Percentiles rank a stretch among this genome's conserved stretches.
phyloP scores from a whole-genome alignment of 2,888 invertebrate genomes.

The Zaprionus bogoriensis region DNA sequence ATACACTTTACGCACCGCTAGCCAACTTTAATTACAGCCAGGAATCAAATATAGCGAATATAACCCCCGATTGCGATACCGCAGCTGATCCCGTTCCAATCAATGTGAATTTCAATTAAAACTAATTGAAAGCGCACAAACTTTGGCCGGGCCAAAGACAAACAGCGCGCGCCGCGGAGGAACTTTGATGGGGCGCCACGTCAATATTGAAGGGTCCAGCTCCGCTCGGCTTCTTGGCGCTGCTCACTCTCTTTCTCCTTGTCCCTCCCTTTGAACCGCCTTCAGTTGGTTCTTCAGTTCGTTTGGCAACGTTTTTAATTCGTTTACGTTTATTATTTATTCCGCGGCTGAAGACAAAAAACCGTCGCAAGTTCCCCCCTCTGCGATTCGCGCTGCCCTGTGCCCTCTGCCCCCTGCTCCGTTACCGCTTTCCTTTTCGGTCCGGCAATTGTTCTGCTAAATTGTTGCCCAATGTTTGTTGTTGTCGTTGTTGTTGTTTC shows the following conservation, averaged over 20 bases:
- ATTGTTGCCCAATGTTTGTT: constrained; percentile 40
- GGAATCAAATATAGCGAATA: constrained; percentile 33
- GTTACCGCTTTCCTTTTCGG: constrained; percentile 35
- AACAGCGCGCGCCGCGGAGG: constrained; percentile 62
- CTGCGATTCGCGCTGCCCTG: too few species aligned
- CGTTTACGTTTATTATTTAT: constrained; percentile 81
- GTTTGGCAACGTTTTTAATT: constrained; percentile 74
- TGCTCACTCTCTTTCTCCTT: background rate
- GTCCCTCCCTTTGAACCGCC: background rate
- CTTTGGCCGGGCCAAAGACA: constrained; percentile 54
- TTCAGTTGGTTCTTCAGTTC: constrained; percentile 29
- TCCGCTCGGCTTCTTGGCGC: constrained; percentile 28
- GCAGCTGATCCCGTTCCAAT: constrained; percentile 35
- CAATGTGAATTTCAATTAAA: constrained; percentile 72
- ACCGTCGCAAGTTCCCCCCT: constrained; percentile 31
- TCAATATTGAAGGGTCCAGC: constrained; percentile 52
- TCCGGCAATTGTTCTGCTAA: constrained; percentile 26
- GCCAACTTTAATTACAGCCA: constrained; percentile 42
- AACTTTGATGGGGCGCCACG: constrained; percentile 42
- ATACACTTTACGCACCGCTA: background rate
- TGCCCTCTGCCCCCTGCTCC: too few species aligned
- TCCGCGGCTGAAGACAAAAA: constrained; percentile 51
- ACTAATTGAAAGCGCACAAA: constrained; percentile 71
- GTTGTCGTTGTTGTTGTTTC: constrained; percentile 37
- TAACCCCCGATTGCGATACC: background rate